These are phyloP conservation scores for Trichechus manatus DNA, from an alignment of 2,113 vertebrate species.

Conservation along the genomic window DNA sequence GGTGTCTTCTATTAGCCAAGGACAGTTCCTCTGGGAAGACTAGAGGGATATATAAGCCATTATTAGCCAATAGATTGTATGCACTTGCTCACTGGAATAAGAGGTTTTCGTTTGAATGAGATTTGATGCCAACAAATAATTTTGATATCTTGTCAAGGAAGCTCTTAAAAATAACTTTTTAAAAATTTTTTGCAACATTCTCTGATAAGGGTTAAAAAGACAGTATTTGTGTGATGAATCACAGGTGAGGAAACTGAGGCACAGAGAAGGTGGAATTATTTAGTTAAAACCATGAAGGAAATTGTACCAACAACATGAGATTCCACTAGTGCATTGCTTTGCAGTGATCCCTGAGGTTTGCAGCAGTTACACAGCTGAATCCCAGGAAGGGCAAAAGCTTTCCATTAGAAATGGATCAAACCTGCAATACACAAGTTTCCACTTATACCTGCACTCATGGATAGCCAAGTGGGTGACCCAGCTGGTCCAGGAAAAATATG, in stretches of 20 bases:
- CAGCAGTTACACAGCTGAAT: neutral
- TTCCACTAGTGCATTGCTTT: neutral
- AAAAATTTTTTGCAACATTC: neutral
- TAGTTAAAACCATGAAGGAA: neutral
- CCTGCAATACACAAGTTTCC: neutral
- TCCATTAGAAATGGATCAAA: neutral
- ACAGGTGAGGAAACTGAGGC: neutral
- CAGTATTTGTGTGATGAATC: neutral
- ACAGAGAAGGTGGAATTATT: slow-evolving; percentile 1
- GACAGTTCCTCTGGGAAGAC: neutral
- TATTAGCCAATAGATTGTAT: neutral
- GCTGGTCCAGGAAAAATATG: slow-evolving; percentile 2
- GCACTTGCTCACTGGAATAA: neutral
- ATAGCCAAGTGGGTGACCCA: neutral
- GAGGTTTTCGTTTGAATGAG: neutral
- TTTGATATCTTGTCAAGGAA: slow-evolving; percentile 9
- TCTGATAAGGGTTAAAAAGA: neutral
- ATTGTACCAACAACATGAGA: neutral
- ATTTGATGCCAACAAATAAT: slow-evolving; percentile 29
- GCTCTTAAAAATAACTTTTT: neutral
- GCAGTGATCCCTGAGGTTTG: neutral
- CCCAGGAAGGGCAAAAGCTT: neutral
- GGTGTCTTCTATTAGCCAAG: neutral
- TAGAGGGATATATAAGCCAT: neutral
- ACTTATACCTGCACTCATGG: slow-evolving; percentile 6